Conservation (phyloP, 2,888 invertebrate species). For the Andrena hattorfiana region DNA sequence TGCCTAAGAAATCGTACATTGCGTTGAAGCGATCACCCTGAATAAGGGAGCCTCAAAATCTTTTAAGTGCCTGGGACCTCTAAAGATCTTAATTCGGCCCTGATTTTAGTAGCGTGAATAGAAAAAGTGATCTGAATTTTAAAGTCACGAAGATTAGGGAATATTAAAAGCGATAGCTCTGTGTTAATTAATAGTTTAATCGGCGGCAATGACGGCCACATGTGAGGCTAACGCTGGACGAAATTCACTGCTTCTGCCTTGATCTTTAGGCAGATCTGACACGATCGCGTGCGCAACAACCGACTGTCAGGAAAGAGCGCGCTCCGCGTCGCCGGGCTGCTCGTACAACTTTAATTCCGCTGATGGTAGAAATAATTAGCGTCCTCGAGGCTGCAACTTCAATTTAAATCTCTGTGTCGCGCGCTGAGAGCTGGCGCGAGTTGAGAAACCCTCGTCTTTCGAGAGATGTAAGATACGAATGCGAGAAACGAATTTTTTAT, state of each 20-base stretch:
- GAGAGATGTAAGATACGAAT: background rate
- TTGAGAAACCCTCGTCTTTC: background rate
- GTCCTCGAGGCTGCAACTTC: conserved; percentile 33
- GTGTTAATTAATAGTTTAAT: conserved; percentile 42
- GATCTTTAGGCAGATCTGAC: conserved; percentile 54
- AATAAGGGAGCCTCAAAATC: too few relatives aligned
- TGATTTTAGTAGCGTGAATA: too few relatives aligned
- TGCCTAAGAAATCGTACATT: too few relatives aligned
- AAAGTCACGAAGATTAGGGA: background rate
- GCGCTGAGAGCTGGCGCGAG: background rate
- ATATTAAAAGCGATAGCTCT: conserved; percentile 31
- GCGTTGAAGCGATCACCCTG: too few relatives aligned
- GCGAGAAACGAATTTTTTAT: too few relatives aligned
- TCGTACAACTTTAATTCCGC: conserved; percentile 52
- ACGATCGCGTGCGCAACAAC: conserved; percentile 50
- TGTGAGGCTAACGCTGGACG: conserved; percentile 47
- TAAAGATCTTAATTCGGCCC: too few relatives aligned
- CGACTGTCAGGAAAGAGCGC: conserved; percentile 34
- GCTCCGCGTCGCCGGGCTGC: conserved; percentile 30
- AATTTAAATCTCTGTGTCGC: conserved; percentile 25
- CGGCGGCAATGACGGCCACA: conserved; percentile 46
- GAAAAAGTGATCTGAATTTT: background rate
- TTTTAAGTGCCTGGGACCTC: too few relatives aligned
- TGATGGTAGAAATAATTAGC: conserved; percentile 47
- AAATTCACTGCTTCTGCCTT: conserved; percentile 41